phyloP scores from a whole-genome alignment of 2,797 vertebrate genomes.

The Xerus rutilus region DNA sequence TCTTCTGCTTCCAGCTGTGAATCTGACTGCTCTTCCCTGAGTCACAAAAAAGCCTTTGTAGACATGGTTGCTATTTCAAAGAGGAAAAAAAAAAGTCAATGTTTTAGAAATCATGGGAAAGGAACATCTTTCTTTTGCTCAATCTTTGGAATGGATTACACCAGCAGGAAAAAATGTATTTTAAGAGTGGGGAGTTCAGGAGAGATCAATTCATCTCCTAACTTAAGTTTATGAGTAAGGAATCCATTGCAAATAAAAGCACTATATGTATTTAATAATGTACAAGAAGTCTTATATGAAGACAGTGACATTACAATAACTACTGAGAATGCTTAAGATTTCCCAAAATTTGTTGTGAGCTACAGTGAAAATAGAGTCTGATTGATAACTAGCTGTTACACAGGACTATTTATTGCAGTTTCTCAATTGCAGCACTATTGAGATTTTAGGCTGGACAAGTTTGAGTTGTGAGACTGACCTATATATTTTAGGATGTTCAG shows the following conservation, averaged over 20 bases:
- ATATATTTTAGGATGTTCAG: neutral
- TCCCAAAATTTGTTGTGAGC: neutral
- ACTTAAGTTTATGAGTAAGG: neutral
- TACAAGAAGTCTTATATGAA: neutral
- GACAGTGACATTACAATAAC: neutral
- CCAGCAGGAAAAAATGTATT: neutral
- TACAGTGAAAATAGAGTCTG: neutral
- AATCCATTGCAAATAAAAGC: neutral
- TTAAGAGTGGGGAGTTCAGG: neutral
- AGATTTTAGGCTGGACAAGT: neutral
- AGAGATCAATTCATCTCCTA: neutral
- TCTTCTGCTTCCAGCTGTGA: slow-evolving; percentile 30
- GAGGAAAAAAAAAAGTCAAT: neutral
- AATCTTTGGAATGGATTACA: neutral
- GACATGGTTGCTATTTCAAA: neutral
- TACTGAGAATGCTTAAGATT: neutral
- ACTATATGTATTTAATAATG: neutral
- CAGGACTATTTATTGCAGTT: neutral
- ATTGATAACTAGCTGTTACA: neutral
- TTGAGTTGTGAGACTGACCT: neutral
- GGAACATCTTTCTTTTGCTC: neutral
- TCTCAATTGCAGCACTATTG: neutral
- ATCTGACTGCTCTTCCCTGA: neutral
- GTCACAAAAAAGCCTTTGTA: neutral
- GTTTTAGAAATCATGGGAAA: neutral